Evolutionary conservation across 1,140 invertebrate genomes (phyloP).

Genomic region (Uloborus diversus): DNA sequence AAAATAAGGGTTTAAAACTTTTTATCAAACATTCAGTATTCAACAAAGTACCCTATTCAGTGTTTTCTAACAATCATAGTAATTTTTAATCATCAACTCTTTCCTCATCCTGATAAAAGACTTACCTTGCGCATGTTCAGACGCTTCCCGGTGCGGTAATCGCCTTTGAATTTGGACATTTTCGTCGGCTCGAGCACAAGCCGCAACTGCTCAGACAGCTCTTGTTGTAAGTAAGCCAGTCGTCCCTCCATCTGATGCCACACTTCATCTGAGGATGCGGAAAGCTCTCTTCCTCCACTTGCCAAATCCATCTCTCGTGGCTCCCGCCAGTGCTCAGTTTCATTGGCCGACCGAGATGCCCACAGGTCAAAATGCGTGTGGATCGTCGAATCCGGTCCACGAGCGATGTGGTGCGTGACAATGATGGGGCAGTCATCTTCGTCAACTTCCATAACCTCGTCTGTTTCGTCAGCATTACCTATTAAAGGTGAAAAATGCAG

Average conservation of each 20-base stretch:
- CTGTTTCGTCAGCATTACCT: background rate
- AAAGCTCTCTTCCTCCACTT: no score
- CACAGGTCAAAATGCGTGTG: slow-evolving; percentile 43
- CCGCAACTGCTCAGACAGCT: slow-evolving; percentile 92
- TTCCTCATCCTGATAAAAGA: no score
- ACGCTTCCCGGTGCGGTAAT: slow-evolving; percentile 95
- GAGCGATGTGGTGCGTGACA: background rate
- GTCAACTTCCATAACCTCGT: background rate
- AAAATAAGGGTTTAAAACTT: no score
- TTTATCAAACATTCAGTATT: no score
- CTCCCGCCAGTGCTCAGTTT: background rate
- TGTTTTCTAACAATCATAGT: no score
- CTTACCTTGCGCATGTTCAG: slow-evolving; percentile 95
- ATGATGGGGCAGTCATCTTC: slow-evolving; percentile 31
- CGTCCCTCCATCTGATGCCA: no score
- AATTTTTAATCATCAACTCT: no score
- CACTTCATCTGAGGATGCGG: no score
- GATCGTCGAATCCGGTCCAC: slow-evolving; percentile 23
- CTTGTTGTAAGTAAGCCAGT: slow-evolving; percentile 83
- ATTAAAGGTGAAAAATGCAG: background rate
- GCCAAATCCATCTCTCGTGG: background rate
- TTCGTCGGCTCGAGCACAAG: slow-evolving; percentile 95
- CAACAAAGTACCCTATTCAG: no score
- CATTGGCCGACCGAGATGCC: background rate
- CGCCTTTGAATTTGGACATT: slow-evolving; percentile 88